Conservation (phyloP, 37 sponge, comb jelly and placozoan species). For the Oopsacas minuta region DNA sequence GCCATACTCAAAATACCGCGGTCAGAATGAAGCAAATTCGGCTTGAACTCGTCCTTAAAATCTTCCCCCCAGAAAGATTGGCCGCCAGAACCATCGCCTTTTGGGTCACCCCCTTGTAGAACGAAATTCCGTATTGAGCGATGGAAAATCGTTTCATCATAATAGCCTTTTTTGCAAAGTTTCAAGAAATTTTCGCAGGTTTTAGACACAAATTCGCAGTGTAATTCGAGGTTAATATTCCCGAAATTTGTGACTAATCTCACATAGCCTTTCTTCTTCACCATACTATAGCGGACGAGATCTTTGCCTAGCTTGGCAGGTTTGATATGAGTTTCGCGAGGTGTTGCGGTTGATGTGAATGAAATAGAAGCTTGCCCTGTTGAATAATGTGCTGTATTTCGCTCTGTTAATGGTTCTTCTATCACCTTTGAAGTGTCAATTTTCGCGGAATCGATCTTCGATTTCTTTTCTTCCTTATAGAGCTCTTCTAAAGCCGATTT, state of each 20-base stretch:
- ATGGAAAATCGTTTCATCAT: constrained; percentile 79
- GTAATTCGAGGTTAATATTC: constrained; percentile 81
- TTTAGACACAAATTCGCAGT: constrained; percentile 65
- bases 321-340: constrained; percentile 36
- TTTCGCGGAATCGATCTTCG: not conserved
- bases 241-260: constrained; percentile 62
- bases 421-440: not conserved
- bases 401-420: constrained; percentile 20
- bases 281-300: constrained; percentile 34
- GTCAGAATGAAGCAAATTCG: constrained; percentile 77
- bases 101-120: constrained; percentile 89
- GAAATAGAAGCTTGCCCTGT: constrained; percentile 45
- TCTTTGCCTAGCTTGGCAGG: constrained; percentile 50
- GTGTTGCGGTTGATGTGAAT: constrained; percentile 55
- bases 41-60: constrained; percentile 83
- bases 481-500: not conserved
- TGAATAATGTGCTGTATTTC: constrained; percentile 69
- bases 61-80: constrained; percentile 71
- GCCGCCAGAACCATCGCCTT: constrained; percentile 55
- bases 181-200: constrained; percentile 81
- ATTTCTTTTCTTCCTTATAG: not conserved
- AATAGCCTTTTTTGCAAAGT: constrained; percentile 62
- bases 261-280: constrained; percentile 80
- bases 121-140: constrained; percentile 90
- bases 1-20: constrained; percentile 92